A percentile compares a stretch with the other conserved stretches of the same genome.
Evolutionary conservation across 2,888 invertebrate species (phyloP).

Genomic region (Troilus luridus): DNA sequence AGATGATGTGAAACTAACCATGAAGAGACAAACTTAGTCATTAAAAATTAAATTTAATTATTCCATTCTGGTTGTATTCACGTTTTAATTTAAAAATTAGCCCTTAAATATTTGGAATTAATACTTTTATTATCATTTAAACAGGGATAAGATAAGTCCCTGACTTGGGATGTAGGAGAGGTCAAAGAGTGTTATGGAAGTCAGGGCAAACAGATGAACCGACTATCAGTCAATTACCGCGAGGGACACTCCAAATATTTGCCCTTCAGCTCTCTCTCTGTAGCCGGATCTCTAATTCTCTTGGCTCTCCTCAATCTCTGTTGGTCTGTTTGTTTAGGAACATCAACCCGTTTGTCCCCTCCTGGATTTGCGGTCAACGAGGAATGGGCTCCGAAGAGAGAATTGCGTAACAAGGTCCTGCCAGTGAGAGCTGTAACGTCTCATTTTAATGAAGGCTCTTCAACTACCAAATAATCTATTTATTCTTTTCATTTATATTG

Average conservation of each 20-base stretch:
- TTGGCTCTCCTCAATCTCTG: slow-evolving; percentile 44
- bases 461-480: not conserved
- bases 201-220: slow-evolving; percentile 19
- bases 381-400: not conserved
- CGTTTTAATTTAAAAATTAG: no score
- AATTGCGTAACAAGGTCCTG: not conserved
- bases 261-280: slow-evolving; percentile 32
- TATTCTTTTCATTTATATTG: not conserved
- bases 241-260: slow-evolving; percentile 52
- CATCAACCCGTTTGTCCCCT: slow-evolving; percentile 46
- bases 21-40: no score
- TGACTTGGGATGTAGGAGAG: not conserved
- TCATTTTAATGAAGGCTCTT: not conserved
- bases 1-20: no score
- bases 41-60: no score
- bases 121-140: no score
- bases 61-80: no score
- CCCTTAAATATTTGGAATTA: no score
- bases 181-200: slow-evolving; percentile 3
- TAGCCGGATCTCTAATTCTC: slow-evolving; percentile 53
- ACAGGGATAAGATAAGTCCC: not conserved
- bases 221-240: slow-evolving; percentile 55
- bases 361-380: slow-evolving; percentile 18
- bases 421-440: not conserved
- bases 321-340: slow-evolving; percentile 44